These are phyloP conservation scores for Microtus richardsoni DNA, from an alignment of 2,113 vertebrate species.

Conservation along the genomic window DNA sequence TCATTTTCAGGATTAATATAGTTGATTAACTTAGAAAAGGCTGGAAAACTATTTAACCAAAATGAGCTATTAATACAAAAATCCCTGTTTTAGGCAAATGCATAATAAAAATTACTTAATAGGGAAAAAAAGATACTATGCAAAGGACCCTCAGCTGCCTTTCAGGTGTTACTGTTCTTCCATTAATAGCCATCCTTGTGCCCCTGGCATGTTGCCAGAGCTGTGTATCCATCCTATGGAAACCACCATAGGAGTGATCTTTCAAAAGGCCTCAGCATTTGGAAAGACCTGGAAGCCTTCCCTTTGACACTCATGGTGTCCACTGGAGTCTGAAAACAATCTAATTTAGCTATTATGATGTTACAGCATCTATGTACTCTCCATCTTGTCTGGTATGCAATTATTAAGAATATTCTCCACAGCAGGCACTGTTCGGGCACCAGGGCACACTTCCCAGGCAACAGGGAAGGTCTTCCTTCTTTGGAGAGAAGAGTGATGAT, in stretches of 20 bases:
- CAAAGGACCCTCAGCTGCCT: background rate
- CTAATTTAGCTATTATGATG: background rate
- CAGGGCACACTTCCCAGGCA: background rate
- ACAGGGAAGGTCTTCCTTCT: background rate
- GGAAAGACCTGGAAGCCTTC: constrained; percentile 57
- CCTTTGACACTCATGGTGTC: background rate
- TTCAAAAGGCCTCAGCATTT: background rate
- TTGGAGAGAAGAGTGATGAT: background rate
- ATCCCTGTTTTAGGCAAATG: background rate
- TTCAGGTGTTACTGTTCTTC: constrained; percentile 27
- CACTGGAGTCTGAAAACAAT: background rate
- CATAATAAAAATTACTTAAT: constrained; percentile 14
- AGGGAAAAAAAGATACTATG: background rate
- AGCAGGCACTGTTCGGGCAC: background rate
- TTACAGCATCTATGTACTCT: background rate
- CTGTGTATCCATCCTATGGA: constrained; percentile 11
- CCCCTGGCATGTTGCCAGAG: background rate
- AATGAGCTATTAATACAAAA: constrained; percentile 7
- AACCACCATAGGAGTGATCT: constrained; percentile 19
- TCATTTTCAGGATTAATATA: background rate
- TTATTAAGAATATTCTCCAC: background rate
- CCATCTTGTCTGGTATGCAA: background rate
- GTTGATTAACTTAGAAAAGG: constrained; percentile 4
- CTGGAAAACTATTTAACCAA: constrained; percentile 19
- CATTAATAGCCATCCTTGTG: background rate